Conservation (phyloP, 1,140 invertebrate genomes). For the Atta colombica region DNA sequence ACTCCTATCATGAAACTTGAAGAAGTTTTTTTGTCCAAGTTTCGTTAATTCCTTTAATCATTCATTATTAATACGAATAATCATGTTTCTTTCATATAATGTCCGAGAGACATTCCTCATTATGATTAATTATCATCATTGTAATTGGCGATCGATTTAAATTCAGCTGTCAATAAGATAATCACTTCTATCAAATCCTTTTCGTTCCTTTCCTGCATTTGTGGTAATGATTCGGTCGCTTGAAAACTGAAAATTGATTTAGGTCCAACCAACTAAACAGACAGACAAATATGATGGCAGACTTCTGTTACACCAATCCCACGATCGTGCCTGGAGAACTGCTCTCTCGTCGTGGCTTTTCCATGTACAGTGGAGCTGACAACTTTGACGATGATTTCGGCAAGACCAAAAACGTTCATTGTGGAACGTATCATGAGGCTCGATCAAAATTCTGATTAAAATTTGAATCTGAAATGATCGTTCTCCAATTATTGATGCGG, state of each 20-base stretch:
- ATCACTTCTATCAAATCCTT: background rate
- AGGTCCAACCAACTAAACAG: slow-evolving; percentile 81
- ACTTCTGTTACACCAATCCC: slow-evolving; percentile 84
- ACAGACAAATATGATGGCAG: slow-evolving; percentile 81
- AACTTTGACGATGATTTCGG: slow-evolving; percentile 74
- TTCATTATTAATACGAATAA: background rate
- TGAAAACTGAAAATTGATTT: slow-evolving; percentile 62
- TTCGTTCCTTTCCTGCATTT: slow-evolving; percentile 13
- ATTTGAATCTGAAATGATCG: background rate
- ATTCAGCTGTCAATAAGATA: background rate
- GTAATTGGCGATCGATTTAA: background rate
- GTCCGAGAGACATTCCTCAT: background rate
- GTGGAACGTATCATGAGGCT: slow-evolving; percentile 73
- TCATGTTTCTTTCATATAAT: background rate
- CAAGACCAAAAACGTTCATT: slow-evolving; percentile 62
- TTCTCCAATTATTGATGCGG: background rate
- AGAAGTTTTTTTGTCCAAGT: background rate
- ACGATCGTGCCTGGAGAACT: slow-evolving; percentile 83
- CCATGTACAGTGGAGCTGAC: slow-evolving; percentile 82
- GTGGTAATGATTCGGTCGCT: background rate
- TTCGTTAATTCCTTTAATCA: background rate
- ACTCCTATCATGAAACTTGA: background rate
- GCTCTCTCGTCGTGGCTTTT: slow-evolving; percentile 81
- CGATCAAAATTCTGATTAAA: slow-evolving; percentile 80
- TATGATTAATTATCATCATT: background rate